Conservation (phyloP, 1,140 invertebrate species). For the Diprion similis region DNA sequence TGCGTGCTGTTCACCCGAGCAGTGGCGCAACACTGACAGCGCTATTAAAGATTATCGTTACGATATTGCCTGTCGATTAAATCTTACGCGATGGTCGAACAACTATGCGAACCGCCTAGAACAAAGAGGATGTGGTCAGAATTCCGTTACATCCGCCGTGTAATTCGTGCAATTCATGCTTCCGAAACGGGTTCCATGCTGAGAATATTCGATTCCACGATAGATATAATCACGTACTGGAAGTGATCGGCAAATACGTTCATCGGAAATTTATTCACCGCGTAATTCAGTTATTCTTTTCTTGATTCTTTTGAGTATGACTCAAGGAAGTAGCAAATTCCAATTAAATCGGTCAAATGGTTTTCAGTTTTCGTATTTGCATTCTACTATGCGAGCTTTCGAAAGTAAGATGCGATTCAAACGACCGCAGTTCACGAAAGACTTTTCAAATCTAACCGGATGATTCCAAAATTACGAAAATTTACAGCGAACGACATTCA, state of each 20-base stretch:
- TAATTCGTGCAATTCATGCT: neutral
- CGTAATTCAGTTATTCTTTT: too few species aligned
- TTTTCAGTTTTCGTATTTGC: too few species aligned
- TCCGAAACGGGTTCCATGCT: neutral
- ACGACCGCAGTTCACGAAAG: too few species aligned
- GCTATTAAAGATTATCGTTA: conserved; percentile 6
- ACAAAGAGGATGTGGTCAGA: neutral
- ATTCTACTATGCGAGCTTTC: too few species aligned
- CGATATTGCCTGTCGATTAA: neutral
- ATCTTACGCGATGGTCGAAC: neutral
- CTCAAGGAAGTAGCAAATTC: neutral
- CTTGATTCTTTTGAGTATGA: too few species aligned
- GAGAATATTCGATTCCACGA: neutral
- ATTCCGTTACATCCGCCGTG: conserved; percentile 6
- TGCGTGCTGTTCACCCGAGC: neutral
- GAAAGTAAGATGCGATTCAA: too few species aligned
- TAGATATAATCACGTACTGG: too few species aligned
- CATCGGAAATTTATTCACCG: too few species aligned
- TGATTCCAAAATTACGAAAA: too few species aligned
- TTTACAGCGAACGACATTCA: too few species aligned
- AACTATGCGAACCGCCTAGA: neutral
- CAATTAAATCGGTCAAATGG: neutral
- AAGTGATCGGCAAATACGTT: too few species aligned
- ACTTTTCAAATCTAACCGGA: too few species aligned
- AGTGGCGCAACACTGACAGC: conserved; percentile 2